Percentiles rank a stretch among this genome's conserved stretches.
These are phyloP conservation scores for Hermatobates lingyangjiaoensis DNA, from an alignment of 1,140 invertebrate genomes.

Conservation along the genomic window DNA sequence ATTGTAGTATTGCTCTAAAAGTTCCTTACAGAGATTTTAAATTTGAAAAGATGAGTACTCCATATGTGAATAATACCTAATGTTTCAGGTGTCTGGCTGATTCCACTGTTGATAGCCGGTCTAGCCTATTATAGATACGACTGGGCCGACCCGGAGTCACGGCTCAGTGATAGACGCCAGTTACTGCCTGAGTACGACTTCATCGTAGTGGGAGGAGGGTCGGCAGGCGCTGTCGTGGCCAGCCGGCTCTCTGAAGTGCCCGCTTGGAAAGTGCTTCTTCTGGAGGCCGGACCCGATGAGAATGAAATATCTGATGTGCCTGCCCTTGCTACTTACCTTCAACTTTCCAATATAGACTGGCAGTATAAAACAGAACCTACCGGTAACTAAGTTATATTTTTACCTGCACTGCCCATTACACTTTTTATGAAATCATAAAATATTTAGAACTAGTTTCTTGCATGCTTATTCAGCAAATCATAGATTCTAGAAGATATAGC, in stretches of 20 bases:
- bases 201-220: conserved; percentile 74
- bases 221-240: conserved; percentile 80
- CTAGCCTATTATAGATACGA: conserved; percentile 66
- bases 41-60: too few species aligned
- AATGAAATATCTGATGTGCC: conserved; percentile 80
- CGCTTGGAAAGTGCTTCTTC: conserved; percentile 60
- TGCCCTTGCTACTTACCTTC: conserved; percentile 66
- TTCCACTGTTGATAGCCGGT: conserved; percentile 59
- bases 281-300: conserved; percentile 85
- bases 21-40: too few species aligned
- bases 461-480: too few species aligned
- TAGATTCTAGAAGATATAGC: too few species aligned
- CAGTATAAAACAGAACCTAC: conserved; percentile 79
- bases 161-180: conserved; percentile 34
- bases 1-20: too few species aligned
- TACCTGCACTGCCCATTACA: too few species aligned
- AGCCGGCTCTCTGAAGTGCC: conserved; percentile 62
- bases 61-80: too few species aligned
- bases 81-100: conserved; percentile 57
- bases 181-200: conserved; percentile 58
- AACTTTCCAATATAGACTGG: conserved; percentile 78
- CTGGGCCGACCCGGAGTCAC: conserved; percentile 56
- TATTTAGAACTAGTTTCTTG: too few species aligned
- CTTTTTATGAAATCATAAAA: too few species aligned
- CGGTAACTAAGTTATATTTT: too few species aligned